A percentile compares a stretch with the other conserved stretches of the same genome.
These are phyloP conservation scores for Cebus imitator DNA, from an alignment of 2,113 vertebrate genomes.

Conservation along the genomic window DNA sequence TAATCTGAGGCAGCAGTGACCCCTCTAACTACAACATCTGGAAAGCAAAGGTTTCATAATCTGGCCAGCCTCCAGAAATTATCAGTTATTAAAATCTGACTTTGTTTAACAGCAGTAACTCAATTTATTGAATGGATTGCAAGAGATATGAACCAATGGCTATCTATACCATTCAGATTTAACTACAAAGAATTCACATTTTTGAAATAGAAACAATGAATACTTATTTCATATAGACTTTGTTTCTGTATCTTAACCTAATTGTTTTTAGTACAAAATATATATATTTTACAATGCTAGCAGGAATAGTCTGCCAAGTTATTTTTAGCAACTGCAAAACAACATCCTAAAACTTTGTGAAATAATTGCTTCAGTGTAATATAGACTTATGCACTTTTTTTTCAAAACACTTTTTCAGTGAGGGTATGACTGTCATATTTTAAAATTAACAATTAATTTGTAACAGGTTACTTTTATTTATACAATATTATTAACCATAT, in stretches of 20 bases:
- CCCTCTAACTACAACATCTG: neutral
- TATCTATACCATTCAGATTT: neutral
- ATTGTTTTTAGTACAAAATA: neutral
- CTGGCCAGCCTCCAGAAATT: slow-evolving; percentile 21
- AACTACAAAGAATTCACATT: neutral
- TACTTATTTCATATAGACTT: neutral
- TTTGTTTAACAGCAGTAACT: slow-evolving; percentile 52
- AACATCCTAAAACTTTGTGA: slow-evolving; percentile 22
- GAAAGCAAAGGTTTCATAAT: slow-evolving; percentile 16
- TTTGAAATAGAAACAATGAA: neutral
- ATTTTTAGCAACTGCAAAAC: slow-evolving; percentile 15
- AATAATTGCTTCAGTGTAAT: slow-evolving; percentile 13
- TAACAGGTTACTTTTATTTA: slow-evolving; percentile 26
- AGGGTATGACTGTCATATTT: neutral
- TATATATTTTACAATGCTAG: neutral
- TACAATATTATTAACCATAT: neutral
- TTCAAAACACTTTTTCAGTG: neutral
- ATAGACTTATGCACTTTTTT: neutral
- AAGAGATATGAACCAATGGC: slow-evolving; percentile 9
- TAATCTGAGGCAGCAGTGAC: neutral
- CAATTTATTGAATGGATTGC: slow-evolving; percentile 41
- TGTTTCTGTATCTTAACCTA: neutral
- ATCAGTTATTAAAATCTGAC: slow-evolving; percentile 41
- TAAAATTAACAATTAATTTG: slow-evolving; percentile 32
- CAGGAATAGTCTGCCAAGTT: neutral